Conservation (phyloP, 2,888 invertebrate species). For the Leistus spinibarbis region DNA sequence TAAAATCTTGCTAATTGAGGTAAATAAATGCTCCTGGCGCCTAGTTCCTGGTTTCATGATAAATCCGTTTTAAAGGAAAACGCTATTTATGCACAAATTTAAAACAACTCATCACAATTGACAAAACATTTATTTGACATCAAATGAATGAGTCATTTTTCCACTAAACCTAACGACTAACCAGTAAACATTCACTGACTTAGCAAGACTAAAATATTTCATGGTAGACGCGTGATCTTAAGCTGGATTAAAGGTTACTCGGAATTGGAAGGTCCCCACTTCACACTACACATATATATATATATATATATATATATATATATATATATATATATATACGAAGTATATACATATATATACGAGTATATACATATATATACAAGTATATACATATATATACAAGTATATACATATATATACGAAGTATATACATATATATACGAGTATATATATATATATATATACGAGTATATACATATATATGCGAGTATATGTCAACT, state of each 20-base stretch:
- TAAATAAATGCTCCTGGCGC: too few relatives aligned
- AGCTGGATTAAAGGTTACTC: not conserved
- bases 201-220: not conserved
- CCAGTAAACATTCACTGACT: not conserved
- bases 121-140: not conserved
- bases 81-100: not conserved
- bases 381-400: conserved; percentile 3
- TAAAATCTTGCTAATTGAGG: too few relatives aligned
- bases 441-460: not conserved
- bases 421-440: conserved; percentile 15
- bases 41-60: too few relatives aligned
- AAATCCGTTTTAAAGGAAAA: too few relatives aligned
- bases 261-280: too few relatives aligned
- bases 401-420: conserved; percentile 10
- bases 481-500: not conserved
- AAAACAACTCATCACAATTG: not conserved
- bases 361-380: conserved; percentile 18
- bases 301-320: conserved; percentile 18
- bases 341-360: conserved; percentile 11
- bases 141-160: not conserved
- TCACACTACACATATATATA: not conserved
- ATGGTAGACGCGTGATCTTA: not conserved
- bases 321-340: conserved; percentile 14
- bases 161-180: too few relatives aligned
- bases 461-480: conserved; percentile 16